These are phyloP conservation scores for Poecile atricapillus DNA, from an alignment of 2,113 vertebrate genomes.

Conservation along the genomic window DNA sequence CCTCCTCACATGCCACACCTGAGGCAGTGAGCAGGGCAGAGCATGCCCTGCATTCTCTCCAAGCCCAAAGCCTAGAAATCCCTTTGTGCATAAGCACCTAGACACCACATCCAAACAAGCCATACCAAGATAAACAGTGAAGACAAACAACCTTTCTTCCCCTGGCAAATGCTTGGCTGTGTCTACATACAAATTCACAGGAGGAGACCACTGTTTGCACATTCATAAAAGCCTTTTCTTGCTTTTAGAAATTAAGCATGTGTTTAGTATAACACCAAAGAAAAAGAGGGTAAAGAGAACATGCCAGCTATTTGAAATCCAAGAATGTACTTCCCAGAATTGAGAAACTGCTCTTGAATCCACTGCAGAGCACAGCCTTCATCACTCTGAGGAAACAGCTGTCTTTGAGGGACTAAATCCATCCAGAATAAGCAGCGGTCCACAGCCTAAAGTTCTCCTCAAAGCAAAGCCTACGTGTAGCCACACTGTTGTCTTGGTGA, in stretches of 20 bases:
- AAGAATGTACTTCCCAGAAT: constrained; percentile 5
- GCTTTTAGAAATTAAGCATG: not conserved
- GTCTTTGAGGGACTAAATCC: not conserved
- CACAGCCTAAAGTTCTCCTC: not conserved
- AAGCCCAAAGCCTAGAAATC: not conserved
- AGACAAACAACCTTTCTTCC: not conserved
- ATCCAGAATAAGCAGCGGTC: not conserved
- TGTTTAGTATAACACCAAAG: not conserved
- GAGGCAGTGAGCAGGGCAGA: constrained; percentile 9
- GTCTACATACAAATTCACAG: not conserved
- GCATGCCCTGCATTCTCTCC: not conserved
- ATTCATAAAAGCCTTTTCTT: not conserved
- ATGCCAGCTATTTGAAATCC: constrained; percentile 9
- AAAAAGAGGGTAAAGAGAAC: not conserved
- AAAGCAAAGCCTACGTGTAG: not conserved
- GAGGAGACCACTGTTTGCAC: not conserved
- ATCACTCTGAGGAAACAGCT: not conserved
- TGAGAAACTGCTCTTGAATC: not conserved
- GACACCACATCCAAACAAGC: not conserved
- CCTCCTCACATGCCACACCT: not conserved
- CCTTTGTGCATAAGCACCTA: not conserved
- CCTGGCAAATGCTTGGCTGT: not conserved
- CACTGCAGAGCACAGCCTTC: not conserved
- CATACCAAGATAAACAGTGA: not conserved
- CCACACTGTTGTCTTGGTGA: not conserved